Conservation (phyloP, 2,113 vertebrate species). For the Brachyhypopomus gauderio region DNA sequence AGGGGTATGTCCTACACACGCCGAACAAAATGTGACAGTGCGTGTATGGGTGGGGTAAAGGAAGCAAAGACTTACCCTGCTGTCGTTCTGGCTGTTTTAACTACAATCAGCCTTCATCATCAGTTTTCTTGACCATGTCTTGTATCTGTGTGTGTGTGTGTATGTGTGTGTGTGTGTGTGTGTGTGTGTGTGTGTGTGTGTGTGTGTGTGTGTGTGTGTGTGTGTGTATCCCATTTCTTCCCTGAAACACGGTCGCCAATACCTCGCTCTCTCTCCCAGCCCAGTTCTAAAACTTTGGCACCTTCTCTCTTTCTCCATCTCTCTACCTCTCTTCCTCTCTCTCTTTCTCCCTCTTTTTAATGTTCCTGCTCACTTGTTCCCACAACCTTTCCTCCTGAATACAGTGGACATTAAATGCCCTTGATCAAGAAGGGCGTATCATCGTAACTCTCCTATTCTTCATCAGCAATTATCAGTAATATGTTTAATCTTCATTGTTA, state of each 20-base stretch:
- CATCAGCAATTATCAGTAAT: constrained; percentile 54
- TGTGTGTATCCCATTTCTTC: background rate
- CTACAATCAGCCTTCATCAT: background rate
- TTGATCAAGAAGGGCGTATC: constrained; percentile 77
- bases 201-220: constrained; percentile 25
- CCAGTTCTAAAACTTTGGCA: background rate
- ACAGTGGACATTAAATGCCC: constrained; percentile 76
- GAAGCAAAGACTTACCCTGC: background rate
- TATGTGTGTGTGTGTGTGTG: constrained; percentile 10
- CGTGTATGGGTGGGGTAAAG: constrained; percentile 17
- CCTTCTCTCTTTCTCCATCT: constrained; percentile 59
- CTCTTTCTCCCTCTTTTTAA: constrained; percentile 62
- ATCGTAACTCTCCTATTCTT: constrained; percentile 58
- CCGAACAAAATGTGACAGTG: constrained; percentile 36
- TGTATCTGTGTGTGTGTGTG: constrained; percentile 18
- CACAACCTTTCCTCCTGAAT: constrained; percentile 66
- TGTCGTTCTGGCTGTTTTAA: background rate
- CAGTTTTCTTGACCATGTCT: background rate
- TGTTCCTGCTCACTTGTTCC: constrained; percentile 19
- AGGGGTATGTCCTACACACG: constrained; percentile 45
- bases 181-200: constrained; percentile 1
- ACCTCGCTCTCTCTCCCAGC: background rate
- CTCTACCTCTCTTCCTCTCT: constrained; percentile 61
- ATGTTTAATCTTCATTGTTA: constrained; percentile 66
- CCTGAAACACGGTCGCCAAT: background rate